Conservation (phyloP, 2,113 vertebrate species). For the Laterallus jamaicensis region DNA sequence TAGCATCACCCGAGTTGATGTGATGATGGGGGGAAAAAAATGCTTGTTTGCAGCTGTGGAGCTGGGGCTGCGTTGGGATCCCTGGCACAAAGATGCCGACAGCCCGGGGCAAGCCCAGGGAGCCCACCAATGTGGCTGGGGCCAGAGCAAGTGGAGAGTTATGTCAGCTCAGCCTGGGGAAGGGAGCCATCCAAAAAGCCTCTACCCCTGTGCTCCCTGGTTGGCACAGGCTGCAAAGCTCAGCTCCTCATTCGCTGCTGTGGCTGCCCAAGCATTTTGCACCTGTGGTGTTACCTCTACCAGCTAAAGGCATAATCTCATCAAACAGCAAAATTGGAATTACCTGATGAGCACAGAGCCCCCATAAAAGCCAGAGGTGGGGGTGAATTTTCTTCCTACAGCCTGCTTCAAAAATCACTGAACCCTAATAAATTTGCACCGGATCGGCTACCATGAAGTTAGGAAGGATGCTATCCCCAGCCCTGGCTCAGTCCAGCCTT, state of each 20-base stretch:
- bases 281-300: background rate
- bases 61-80: background rate
- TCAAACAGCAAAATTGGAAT: background rate
- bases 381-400: background rate
- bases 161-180: accelerated
- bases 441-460: background rate
- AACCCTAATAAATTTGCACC: background rate
- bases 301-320: background rate
- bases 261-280: background rate
- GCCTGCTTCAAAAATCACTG: background rate
- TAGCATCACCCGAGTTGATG: accelerated
- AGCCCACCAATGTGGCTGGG: accelerated
- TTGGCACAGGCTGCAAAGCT: background rate
- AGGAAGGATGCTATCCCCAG: background rate
- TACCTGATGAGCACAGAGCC: background rate
- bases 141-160: background rate
- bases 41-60: background rate
- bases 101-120: accelerated
- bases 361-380: background rate
- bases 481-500: background rate
- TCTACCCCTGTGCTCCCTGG: accelerated
- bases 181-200: accelerated
- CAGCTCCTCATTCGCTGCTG: accelerated
- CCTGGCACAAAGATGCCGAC: background rate
- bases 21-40: background rate